Conservation (phyloP, 2,888 invertebrate genomes). For the Drosophila prolongata region DNA sequence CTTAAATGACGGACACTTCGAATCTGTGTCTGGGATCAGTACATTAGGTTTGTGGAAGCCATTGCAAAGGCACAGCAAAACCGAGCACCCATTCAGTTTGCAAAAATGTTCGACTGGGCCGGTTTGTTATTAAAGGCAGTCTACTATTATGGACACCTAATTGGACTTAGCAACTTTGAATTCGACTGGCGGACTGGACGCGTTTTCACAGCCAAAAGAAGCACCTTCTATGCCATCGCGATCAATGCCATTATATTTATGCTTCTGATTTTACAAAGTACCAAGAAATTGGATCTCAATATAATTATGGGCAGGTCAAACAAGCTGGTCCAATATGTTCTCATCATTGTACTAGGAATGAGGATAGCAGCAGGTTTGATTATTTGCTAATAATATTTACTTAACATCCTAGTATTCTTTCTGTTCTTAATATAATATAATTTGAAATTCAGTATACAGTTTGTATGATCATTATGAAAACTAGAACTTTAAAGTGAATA, state of each 20-base stretch:
- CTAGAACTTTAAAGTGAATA: too few species aligned
- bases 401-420: too few species aligned
- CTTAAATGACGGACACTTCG: background rate
- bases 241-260: background rate
- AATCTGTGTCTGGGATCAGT: background rate
- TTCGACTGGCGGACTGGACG: slow-evolving; percentile 2
- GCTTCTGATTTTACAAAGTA: background rate
- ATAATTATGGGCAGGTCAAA: slow-evolving; percentile 3
- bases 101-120: slow-evolving; percentile 23
- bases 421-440: too few species aligned
- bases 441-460: too few species aligned
- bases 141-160: background rate
- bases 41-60: background rate
- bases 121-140: background rate
- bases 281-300: background rate
- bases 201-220: background rate
- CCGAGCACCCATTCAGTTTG: background rate
- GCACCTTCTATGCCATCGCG: background rate
- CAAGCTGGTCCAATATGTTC: background rate
- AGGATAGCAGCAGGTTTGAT: background rate
- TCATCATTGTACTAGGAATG: background rate
- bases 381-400: too few species aligned
- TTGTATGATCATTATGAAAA: too few species aligned
- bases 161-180: slow-evolving; percentile 19
- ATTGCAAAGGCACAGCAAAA: background rate